Conservation (phyloP, 2,888 invertebrate species). For the Helleia helle region DNA sequence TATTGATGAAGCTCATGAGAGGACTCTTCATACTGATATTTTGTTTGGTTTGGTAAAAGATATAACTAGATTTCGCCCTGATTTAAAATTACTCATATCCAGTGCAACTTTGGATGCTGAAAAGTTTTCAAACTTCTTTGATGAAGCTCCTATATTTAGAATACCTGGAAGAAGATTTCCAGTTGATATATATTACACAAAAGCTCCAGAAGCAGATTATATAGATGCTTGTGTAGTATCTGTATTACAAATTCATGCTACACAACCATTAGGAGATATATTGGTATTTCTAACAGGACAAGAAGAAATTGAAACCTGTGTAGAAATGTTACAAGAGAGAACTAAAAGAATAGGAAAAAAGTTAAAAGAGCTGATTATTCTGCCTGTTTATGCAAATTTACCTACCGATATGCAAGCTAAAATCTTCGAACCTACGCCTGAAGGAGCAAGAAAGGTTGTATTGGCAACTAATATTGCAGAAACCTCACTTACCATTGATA, state of each 20-base stretch:
- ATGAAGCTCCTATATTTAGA: conserved; percentile 97
- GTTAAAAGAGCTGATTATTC: conserved; percentile 91
- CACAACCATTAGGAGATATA: conserved; percentile 96
- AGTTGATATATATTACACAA: conserved; percentile 98
- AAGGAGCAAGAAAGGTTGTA: conserved; percentile 96
- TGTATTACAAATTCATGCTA: conserved; percentile 97
- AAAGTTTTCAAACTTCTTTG: conserved; percentile 98
- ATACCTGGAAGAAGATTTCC: conserved; percentile 98
- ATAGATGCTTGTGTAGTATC: conserved; percentile 98
- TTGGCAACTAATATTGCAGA: conserved; percentile 99
- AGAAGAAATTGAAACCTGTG: conserved; percentile 92
- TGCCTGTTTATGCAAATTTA: conserved; percentile 98
- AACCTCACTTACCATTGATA: conserved; percentile 98
- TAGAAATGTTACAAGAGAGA: conserved; percentile 91
- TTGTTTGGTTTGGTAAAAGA: conserved; percentile 98
- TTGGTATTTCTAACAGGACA: conserved; percentile 97
- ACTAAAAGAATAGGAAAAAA: conserved; percentile 93
- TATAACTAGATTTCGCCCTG: conserved; percentile 92
- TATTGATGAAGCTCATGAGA: conserved; percentile 99
- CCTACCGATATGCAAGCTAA: conserved; percentile 99
- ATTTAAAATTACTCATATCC: conserved; percentile 96
- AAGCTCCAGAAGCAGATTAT: conserved; percentile 99
- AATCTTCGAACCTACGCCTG: conserved; percentile 98
- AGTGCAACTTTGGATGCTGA: conserved; percentile 98
- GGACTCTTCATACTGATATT: conserved; percentile 98